These are phyloP conservation scores for Typhlomys cinereus DNA, from an alignment of 2,113 vertebrate species.

Conservation along the genomic window DNA sequence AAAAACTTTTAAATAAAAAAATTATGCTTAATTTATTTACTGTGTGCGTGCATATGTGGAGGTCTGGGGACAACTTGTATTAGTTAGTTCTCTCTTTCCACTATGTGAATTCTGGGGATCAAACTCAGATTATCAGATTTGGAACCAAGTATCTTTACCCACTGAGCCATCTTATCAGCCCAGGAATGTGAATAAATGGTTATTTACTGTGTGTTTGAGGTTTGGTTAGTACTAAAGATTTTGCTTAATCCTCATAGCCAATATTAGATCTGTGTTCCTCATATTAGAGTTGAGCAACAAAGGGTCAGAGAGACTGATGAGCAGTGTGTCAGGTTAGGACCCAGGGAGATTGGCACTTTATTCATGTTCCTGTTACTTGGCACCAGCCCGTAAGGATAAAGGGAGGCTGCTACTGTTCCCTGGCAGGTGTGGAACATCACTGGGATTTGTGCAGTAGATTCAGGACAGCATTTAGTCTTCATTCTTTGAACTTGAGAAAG, in stretches of 20 bases:
- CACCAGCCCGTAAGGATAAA: too few relatives aligned
- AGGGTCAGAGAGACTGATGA: neutral
- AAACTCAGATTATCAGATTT: too few relatives aligned
- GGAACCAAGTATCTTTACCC: too few relatives aligned
- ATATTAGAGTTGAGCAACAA: neutral
- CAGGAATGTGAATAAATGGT: slow-evolving; percentile 17
- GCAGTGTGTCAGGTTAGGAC: neutral
- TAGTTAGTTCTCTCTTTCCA: too few relatives aligned
- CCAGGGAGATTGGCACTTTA: neutral
- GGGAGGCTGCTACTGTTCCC: neutral
- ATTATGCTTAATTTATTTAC: too few relatives aligned
- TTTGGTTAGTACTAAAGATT: slow-evolving; percentile 26
- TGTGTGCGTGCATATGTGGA: too few relatives aligned
- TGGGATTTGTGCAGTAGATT: neutral
- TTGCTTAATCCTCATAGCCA: slow-evolving; percentile 20
- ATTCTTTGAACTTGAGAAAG: slow-evolving; percentile 45
- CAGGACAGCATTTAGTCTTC: neutral
- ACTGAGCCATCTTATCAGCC: too few relatives aligned
- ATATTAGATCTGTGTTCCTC: neutral
- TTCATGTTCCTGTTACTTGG: neutral
- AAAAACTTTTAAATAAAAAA: too few relatives aligned
- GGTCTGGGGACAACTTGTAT: too few relatives aligned
- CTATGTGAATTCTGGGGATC: too few relatives aligned
- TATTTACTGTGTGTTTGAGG: neutral
- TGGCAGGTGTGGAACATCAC: neutral